phyloP scores from a whole-genome alignment of 2,888 invertebrate genomes.

The Oxystoma pomonae region DNA sequence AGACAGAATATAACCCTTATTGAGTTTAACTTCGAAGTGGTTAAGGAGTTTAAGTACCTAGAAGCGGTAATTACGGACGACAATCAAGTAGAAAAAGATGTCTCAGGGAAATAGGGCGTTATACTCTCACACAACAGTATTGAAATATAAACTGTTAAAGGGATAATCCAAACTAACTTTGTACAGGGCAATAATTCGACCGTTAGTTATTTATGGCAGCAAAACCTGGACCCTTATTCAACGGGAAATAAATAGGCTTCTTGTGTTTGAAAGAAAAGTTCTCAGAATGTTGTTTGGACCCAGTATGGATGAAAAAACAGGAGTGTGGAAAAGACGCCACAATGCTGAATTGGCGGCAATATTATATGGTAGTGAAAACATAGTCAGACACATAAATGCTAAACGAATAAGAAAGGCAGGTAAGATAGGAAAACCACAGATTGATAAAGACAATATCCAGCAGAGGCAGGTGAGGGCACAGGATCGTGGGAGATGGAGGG shows the following conservation, averaged over 20 bases:
- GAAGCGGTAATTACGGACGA: background rate
- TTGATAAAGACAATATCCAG: too few species aligned
- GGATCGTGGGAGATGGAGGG: too few species aligned
- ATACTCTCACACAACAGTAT: too few species aligned
- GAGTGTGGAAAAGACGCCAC: background rate
- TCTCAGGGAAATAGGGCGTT: too few species aligned
- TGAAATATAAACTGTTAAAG: background rate
- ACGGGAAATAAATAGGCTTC: constrained; percentile 1
- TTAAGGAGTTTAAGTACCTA: too few species aligned
- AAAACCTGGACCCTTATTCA: background rate
- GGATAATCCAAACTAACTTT: background rate
- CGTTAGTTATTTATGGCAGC: background rate
- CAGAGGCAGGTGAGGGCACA: too few species aligned
- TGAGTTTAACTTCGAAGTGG: background rate
- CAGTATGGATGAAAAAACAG: background rate
- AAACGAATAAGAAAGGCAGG: too few species aligned
- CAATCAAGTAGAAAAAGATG: too few species aligned
- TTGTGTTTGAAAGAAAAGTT: too few species aligned
- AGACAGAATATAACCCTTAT: background rate
- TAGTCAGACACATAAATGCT: too few species aligned
- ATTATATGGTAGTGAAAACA: background rate
- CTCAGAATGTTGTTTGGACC: background rate
- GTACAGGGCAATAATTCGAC: background rate
- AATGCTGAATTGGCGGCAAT: background rate
- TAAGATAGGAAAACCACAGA: too few species aligned